These are phyloP conservation scores for Melanotus villosus DNA, from an alignment of 2,888 invertebrate species.

Conservation along the genomic window DNA sequence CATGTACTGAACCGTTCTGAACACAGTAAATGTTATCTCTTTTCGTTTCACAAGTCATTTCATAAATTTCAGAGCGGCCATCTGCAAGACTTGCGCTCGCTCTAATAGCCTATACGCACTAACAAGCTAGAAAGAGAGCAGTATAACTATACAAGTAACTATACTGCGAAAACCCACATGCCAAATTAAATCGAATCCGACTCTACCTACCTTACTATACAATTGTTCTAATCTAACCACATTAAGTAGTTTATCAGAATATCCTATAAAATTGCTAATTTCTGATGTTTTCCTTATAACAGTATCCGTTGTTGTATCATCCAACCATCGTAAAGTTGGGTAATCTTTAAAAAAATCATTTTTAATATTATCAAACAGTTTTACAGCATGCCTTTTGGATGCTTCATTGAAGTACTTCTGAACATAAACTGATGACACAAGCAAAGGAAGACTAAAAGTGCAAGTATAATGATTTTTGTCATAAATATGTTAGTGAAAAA, in stretches of 20 bases:
- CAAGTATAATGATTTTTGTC: neutral
- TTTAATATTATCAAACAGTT: neutral
- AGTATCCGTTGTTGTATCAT: neutral
- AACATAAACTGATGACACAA: neutral
- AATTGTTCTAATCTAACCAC: neutral
- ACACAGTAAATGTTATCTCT: too few relatives aligned
- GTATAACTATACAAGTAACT: too few relatives aligned
- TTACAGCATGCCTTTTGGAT: neutral
- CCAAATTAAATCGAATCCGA: too few relatives aligned
- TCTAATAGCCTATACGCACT: too few relatives aligned
- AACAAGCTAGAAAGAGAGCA: too few relatives aligned
- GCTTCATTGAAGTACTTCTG: neutral
- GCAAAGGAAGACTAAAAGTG: neutral
- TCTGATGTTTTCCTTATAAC: neutral
- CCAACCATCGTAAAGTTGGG: neutral
- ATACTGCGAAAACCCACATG: too few relatives aligned
- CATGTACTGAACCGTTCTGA: too few relatives aligned
- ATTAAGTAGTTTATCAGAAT: neutral
- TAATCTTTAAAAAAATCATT: neutral
- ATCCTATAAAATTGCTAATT: conserved; percentile 3
- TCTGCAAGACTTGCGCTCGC: too few relatives aligned
- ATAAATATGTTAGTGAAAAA: neutral
- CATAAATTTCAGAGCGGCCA: too few relatives aligned
- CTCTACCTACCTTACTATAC: neutral
- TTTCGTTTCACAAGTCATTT: too few relatives aligned